Evolutionary conservation across 2,797 vertebrate species (phyloP).

Genomic region (Poeciliopsis presidionis): DNA sequence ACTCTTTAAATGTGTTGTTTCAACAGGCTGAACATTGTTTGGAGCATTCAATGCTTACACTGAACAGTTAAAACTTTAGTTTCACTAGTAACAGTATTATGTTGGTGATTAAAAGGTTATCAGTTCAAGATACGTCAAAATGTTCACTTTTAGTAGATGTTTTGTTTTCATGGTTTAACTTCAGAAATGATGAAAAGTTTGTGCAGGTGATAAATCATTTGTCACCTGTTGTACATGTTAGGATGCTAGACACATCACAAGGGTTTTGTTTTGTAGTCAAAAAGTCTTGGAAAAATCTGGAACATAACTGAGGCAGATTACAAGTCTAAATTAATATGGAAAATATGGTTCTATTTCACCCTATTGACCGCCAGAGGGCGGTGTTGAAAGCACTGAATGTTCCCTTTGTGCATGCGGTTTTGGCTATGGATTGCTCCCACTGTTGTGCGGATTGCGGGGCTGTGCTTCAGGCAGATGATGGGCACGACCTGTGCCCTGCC

Average conservation of each 20-base stretch:
- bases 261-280: background rate
- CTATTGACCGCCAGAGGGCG: no score
- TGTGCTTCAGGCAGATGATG: no score
- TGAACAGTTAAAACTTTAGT: background rate
- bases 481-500: no score
- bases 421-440: no score
- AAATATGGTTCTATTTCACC: background rate
- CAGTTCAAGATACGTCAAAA: background rate
- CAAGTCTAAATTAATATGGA: background rate
- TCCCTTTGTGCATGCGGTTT: no score
- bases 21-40: background rate
- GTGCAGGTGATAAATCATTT: background rate
- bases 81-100: background rate
- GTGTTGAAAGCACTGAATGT: no score
- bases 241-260: background rate
- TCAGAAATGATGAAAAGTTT: background rate
- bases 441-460: no score
- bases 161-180: background rate
- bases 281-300: background rate
- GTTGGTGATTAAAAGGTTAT: background rate
- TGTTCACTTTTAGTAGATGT: background rate
- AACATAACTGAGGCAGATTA: background rate
- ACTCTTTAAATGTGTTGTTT: background rate
- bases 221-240: background rate
- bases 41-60: background rate